Evolutionary conservation across 2,797 vertebrate species (phyloP), one percentile per base, ranked within the genome.

Genomic region (Dryobates pubescens): DNA sequence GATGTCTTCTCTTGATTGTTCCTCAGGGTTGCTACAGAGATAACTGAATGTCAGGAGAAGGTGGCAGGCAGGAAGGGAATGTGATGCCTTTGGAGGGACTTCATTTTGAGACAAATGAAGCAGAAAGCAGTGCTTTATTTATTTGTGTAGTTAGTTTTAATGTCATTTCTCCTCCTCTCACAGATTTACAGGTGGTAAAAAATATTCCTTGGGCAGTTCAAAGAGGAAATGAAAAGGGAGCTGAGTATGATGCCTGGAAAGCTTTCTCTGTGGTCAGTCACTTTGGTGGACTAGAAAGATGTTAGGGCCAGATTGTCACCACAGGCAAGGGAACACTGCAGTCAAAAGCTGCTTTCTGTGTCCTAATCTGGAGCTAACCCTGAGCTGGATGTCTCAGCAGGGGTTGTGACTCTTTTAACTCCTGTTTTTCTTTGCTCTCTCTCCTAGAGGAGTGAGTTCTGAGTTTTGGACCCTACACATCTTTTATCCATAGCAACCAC

Each of bases 401-500:
- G 29, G 20, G 32, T 75, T 2, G 1, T 68, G 86, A 80, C 3
- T 9, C 41, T 43, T 74, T 72, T 38, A 72, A 69, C 17, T 91
- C 83, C n/a, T 61, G 10, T 71, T 30, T 43, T 68, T 69, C 65
- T 87, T 93, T 89, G 72, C 36, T 89, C 9, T 64, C 22, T 72
- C 79, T 75, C 30, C 70, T 53, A 23, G 69, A 86, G 63, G 59
- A 80, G 69, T 30, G 62, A 92, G 78, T 77, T 80, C 47, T 62
- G 75, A 82, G 27, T 65, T 93, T 86, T 94, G 73, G 62, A 78
- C 71, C 22, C 47, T 65, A 49, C 15, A 3, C 61, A 13, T n/a
- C 61, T 86, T 78, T 94, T 89, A 83, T 83, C 93, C 93, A 89
- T 93, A 92, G 95, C 91, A 96, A 95, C 92, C 67, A 63, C 84